Conservation (phyloP, 2,888 invertebrate species). For the Nomada ruficornis region DNA sequence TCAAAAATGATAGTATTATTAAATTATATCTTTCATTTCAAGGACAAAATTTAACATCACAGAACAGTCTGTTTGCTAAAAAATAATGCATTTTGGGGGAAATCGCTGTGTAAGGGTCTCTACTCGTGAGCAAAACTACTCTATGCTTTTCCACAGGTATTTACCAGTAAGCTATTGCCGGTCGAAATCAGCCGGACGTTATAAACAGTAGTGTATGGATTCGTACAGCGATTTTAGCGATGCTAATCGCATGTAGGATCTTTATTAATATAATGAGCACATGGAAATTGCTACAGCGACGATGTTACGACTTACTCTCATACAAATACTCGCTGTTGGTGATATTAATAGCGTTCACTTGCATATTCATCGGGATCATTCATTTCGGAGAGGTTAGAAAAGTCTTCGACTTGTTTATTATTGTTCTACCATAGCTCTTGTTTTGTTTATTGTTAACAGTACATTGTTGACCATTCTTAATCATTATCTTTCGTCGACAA, state of each 20-base stretch:
- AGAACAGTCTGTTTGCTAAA: too few relatives aligned
- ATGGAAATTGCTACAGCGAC: constrained; percentile 84
- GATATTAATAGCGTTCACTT: constrained; percentile 82
- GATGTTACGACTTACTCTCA: constrained; percentile 84
- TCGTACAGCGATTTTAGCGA: constrained; percentile 60
- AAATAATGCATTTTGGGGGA: too few relatives aligned
- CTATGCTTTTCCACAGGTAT: neutral
- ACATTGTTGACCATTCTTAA: neutral
- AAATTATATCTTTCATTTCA: too few relatives aligned
- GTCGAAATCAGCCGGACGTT: constrained; percentile 9
- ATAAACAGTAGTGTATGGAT: constrained; percentile 53
- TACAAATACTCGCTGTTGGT: constrained; percentile 83
- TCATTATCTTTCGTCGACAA: neutral
- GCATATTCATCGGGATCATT: constrained; percentile 83
- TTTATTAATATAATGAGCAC: constrained; percentile 82
- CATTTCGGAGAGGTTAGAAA: constrained; percentile 84
- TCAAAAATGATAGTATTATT: too few relatives aligned
- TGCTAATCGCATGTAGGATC: constrained; percentile 74
- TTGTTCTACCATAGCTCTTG: neutral
- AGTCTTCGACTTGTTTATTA: neutral
- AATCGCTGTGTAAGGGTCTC: too few relatives aligned
- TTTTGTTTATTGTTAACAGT: constrained; percentile 10
- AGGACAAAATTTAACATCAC: too few relatives aligned
- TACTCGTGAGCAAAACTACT: too few relatives aligned
- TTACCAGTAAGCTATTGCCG: constrained; percentile 3